These are phyloP conservation scores for Stigmatopora argus DNA, from an alignment of 2,113 vertebrate species.

Conservation along the genomic window DNA sequence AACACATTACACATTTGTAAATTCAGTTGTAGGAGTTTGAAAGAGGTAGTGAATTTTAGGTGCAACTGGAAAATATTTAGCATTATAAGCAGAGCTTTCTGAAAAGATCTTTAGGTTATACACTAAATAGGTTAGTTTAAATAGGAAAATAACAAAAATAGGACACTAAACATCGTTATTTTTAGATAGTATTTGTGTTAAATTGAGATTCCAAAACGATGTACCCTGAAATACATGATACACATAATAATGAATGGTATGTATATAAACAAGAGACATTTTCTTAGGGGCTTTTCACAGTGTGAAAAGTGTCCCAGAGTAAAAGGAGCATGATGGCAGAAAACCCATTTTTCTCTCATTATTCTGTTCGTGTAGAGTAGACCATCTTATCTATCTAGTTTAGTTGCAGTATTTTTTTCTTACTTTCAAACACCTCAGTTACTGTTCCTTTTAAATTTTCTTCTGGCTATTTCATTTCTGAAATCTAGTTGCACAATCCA, in stretches of 20 bases:
- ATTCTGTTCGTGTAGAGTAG: no score
- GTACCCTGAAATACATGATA: not conserved
- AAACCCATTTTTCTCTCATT: no score
- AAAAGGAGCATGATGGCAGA: no score
- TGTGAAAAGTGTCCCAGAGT: not conserved
- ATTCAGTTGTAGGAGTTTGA: not conserved
- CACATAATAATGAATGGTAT: no score
- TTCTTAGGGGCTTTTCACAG: not conserved
- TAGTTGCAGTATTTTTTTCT: not conserved
- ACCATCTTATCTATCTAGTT: no score
- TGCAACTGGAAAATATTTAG: not conserved
- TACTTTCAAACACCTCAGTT: not conserved
- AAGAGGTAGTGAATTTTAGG: not conserved
- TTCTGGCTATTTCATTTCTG: not conserved
- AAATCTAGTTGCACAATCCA: not conserved
- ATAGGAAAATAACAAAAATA: not conserved
- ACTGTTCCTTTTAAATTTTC: not conserved
- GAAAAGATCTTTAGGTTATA: not conserved
- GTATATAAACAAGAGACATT: not conserved
- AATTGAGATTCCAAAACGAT: not conserved
- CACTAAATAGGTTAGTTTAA: no score
- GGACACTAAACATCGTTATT: not conserved
- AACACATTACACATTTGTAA: not conserved
- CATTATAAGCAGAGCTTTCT: not conserved
- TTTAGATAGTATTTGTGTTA: not conserved